Evolutionary conservation across 2,888 invertebrate genomes (phyloP).

Genomic region (Agrochola lota): DNA sequence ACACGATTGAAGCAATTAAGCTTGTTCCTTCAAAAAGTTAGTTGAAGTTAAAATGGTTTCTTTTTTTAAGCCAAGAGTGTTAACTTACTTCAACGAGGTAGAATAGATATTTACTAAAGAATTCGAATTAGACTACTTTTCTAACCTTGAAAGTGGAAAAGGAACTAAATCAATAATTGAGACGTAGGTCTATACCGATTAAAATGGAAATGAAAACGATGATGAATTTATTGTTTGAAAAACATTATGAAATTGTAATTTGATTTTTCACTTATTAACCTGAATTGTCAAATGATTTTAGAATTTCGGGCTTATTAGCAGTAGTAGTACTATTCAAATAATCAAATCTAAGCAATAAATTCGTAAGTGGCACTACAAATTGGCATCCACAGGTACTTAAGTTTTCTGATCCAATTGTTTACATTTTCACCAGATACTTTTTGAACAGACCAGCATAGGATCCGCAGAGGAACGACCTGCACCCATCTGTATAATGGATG

Average conservation of each 20-base stretch:
- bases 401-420: background rate
- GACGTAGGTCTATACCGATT: background rate
- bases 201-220: too few relatives aligned
- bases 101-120: constrained; percentile 4
- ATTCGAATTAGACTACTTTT: constrained; percentile 21
- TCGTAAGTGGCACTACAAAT: background rate
- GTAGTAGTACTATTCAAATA: background rate
- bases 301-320: background rate
- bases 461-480: too few relatives aligned
- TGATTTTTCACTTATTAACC: background rate
- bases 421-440: background rate
- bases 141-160: background rate
- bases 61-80: constrained; percentile 12
- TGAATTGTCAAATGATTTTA: background rate
- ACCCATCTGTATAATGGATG: too few relatives aligned
- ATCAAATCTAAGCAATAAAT: background rate
- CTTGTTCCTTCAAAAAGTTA: constrained; percentile 34
- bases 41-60: constrained; percentile 29
- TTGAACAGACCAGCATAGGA: background rate
- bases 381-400: background rate
- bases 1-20: constrained; percentile 41
- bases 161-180: background rate
- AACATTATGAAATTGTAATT: background rate
- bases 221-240: too few relatives aligned
- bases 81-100: constrained; percentile 4